Evolutionary conservation across 2,113 vertebrate species (phyloP), one percentile per base, ranked within the genome.

Genomic region (Orthonyx spaldingii): DNA sequence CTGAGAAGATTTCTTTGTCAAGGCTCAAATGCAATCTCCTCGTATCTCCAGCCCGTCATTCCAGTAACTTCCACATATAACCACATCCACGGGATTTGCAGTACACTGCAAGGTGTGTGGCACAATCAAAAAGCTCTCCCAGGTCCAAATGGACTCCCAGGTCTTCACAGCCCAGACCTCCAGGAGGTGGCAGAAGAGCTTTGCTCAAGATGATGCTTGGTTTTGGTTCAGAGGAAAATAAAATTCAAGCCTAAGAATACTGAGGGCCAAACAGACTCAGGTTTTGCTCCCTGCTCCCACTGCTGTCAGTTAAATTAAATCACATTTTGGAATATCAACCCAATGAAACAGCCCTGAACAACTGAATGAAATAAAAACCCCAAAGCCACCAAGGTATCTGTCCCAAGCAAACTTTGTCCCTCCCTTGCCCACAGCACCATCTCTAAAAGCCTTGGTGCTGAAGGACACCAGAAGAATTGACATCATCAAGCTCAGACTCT

Each of bases 171-270:
- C 46, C 46, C 44, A 1, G 30, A 50, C 74, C 71, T 90, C 95
- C 96, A 95, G 95, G 92, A 96, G 94, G 83, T 96, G 92, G 95
- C 94, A 1, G 94, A 94, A 96, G 83, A 97, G 95, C 76, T 92
- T 95, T 96, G 63, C 64, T 94, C 37, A 85, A 57, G 26, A 42
- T 50, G 23, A 52, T 66, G n/a, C 11, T 88, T 65, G 42, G 41
- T 57, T 69, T 88, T 76, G 37, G 52, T 56, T 76, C 19, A 49
- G 23, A 83, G 33, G n/a, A 59, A 77, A 78, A 74, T 20, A 26
- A 8, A 70, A 13, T 55, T 94, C 63, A 70, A 66, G 35, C 28
- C 44, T 23, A 52, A 72, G 53, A 50, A 64, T 32, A 49, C 3
- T 9, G 6, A 76, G 55, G 19, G 15, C 15, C 63, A 42, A 56